These are phyloP conservation scores for Phrynocephalus vlangalii DNA, from an alignment of 2,797 vertebrate species.

Conservation along the genomic window DNA sequence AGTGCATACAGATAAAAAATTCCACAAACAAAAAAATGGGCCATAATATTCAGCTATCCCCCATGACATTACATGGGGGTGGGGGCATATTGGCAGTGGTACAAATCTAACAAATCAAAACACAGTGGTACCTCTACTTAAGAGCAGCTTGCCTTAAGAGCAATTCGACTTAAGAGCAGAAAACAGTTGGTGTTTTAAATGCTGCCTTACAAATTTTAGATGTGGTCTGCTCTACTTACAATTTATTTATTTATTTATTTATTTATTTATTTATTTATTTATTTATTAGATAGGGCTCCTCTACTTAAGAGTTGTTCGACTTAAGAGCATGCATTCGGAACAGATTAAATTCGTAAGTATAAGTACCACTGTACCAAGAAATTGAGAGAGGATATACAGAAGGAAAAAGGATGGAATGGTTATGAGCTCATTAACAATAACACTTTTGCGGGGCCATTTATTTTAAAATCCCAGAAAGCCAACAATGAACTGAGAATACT, in stretches of 20 bases:
- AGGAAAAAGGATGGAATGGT: neutral
- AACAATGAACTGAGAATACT: slow-evolving; percentile 29
- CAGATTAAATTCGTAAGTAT: no score
- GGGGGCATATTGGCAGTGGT: neutral
- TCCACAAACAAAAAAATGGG: neutral
- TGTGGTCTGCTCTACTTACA: no score
- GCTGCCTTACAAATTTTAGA: no score
- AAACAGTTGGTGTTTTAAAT: no score
- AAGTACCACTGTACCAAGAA: neutral
- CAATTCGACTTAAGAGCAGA: no score
- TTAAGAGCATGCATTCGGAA: no score
- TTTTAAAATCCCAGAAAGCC: slow-evolving; percentile 26
- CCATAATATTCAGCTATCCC: slow-evolving; percentile 45
- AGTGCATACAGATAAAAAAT: neutral
- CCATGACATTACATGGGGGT: neutral
- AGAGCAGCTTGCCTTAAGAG: no score
- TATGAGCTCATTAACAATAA: slow-evolving; percentile 43
- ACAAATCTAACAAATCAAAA: slow-evolving; percentile 33
- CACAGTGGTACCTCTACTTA: no score
- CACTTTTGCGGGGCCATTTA: slow-evolving; percentile 30
- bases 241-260: no score
- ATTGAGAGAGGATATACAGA: slow-evolving; percentile 21
- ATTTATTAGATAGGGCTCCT: no score
- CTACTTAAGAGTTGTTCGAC: no score
- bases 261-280: no score